phyloP scores from a whole-genome alignment of 2,797 vertebrate species.

The Zalophus californianus region DNA sequence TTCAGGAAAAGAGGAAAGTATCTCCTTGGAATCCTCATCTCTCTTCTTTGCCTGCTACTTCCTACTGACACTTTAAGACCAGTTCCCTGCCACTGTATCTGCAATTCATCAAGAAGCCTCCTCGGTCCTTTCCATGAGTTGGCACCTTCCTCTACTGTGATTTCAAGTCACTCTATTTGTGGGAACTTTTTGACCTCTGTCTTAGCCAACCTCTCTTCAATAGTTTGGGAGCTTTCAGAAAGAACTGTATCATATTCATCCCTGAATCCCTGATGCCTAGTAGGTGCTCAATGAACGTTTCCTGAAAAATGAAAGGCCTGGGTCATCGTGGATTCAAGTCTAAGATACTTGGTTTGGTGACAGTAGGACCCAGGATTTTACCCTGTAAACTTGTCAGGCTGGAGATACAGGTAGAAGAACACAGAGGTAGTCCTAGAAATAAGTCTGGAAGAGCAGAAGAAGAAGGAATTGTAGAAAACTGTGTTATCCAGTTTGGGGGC shows the following conservation, averaged over 20 bases:
- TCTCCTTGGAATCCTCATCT: background rate
- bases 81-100: constrained; percentile 1
- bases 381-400: background rate
- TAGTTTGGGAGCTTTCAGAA: constrained; percentile 38
- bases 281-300: constrained; percentile 42
- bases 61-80: background rate
- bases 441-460: background rate
- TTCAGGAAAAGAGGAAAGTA: background rate
- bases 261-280: background rate
- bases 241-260: background rate
- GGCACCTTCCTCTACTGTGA: background rate
- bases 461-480: background rate
- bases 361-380: background rate
- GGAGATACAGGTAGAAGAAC: background rate
- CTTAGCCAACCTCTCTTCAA: background rate
- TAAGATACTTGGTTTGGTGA: constrained; percentile 39
- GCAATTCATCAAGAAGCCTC: background rate
- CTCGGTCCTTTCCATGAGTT: background rate
- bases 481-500: background rate
- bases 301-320: constrained; percentile 31
- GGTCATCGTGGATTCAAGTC: constrained; percentile 9
- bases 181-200: background rate
- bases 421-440: background rate
- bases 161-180: background rate
- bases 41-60: background rate